A percentile compares a stretch with the other conserved stretches of the same genome.
phyloP scores from a whole-genome alignment of 2,797 vertebrate genomes.

The Syngnathus rostellatus region DNA sequence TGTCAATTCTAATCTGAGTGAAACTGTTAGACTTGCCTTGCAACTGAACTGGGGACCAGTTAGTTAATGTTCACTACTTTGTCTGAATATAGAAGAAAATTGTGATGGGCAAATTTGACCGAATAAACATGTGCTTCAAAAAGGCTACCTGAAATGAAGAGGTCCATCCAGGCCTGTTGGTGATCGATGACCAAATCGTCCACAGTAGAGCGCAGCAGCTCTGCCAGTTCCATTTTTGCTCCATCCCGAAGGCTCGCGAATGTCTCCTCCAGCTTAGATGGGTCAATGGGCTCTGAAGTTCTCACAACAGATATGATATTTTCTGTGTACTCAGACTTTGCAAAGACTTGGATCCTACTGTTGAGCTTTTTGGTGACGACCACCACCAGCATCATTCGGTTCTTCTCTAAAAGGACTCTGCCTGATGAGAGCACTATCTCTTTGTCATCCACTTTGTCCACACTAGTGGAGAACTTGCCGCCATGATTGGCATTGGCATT shows the following conservation, averaged over 20 bases:
- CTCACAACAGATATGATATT: slow-evolving; percentile 80
- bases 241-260: slow-evolving; percentile 71
- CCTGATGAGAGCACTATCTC: slow-evolving; percentile 81
- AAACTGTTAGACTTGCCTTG: no score
- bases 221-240: slow-evolving; percentile 80
- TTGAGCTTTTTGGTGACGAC: slow-evolving; percentile 78
- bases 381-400: slow-evolving; percentile 73
- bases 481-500: slow-evolving; percentile 52
- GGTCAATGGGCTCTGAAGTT: slow-evolving; percentile 73
- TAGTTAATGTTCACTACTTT: no score
- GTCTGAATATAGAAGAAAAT: neutral
- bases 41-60: no score
- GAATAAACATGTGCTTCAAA: neutral
- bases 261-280: slow-evolving; percentile 74
- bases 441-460: slow-evolving; percentile 79
- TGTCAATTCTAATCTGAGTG: no score
- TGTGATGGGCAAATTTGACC: neutral
- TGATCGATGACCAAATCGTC: slow-evolving; percentile 81
- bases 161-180: slow-evolving; percentile 86
- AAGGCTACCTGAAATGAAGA: slow-evolving; percentile 85
- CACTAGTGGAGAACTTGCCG: slow-evolving; percentile 67
- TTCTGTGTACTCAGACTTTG: slow-evolving; percentile 77
- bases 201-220: slow-evolving; percentile 72
- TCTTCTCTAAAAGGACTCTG: slow-evolving; percentile 68
- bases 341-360: slow-evolving; percentile 74